A percentile compares a stretch with the other conserved stretches of the same genome.
These are phyloP conservation scores for Tetragnatha versicolor DNA, from an alignment of 1,140 invertebrate genomes.

Conservation along the genomic window DNA sequence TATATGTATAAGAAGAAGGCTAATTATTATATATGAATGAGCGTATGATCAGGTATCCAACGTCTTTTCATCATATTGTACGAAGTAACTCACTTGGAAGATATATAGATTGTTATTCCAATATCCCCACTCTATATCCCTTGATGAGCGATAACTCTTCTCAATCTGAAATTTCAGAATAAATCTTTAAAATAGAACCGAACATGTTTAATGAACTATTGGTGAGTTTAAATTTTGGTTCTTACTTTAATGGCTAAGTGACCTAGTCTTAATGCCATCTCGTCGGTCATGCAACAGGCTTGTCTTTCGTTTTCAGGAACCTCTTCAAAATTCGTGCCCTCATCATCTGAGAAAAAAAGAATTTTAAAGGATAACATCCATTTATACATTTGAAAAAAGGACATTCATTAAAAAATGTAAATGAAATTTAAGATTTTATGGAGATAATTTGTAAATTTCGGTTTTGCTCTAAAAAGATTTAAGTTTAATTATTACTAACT, in stretches of 20 bases:
- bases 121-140: slow-evolving; percentile 58
- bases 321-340: background rate
- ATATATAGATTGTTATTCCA: slow-evolving; percentile 35
- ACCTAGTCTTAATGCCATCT: slow-evolving; percentile 3
- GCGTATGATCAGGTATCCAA: background rate
- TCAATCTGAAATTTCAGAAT: slow-evolving; percentile 9
- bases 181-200: background rate
- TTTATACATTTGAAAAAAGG: background rate
- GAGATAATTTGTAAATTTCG: background rate
- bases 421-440: background rate
- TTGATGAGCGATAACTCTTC: slow-evolving; percentile 21
- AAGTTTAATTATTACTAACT: background rate
- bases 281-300: slow-evolving; percentile 37
- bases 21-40: background rate
- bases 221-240: background rate
- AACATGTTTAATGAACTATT: background rate
- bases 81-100: slow-evolving; percentile 23
- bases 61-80: background rate
- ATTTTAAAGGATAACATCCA: background rate
- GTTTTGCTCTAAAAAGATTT: background rate
- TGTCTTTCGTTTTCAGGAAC: slow-evolving; percentile 3
- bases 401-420: background rate
- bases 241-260: slow-evolving; percentile 28
- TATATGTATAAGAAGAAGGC: background rate
- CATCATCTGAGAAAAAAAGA: background rate